Conservation (phyloP, 1,140 invertebrate species). For the Hypothenemus hampei region DNA sequence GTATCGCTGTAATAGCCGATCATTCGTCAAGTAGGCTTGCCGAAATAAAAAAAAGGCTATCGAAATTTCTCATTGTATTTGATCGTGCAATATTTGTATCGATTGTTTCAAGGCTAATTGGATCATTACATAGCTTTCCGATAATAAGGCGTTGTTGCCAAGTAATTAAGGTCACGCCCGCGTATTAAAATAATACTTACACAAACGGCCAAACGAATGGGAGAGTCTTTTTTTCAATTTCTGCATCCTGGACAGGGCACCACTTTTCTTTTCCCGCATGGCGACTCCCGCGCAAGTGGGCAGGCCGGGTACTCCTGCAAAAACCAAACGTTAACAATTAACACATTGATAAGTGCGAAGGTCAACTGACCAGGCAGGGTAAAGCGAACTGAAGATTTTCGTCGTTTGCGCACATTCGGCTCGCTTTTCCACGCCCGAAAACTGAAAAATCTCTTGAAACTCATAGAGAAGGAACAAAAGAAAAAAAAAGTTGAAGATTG, state of each 20-base stretch:
- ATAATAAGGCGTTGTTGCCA: too few relatives aligned
- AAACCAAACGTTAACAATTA: slow-evolving; percentile 34
- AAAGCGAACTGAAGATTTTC: background rate
- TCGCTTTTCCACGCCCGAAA: slow-evolving; percentile 2
- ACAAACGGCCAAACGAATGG: slow-evolving; percentile 85
- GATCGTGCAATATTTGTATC: too few relatives aligned
- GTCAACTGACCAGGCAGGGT: background rate
- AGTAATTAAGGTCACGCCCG: too few relatives aligned
- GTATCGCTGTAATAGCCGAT: too few relatives aligned
- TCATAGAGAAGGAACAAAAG: too few relatives aligned
- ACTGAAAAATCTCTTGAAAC: slow-evolving; percentile 2
- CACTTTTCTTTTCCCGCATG: slow-evolving; percentile 86
- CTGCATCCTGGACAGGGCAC: slow-evolving; percentile 79
- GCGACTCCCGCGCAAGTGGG: slow-evolving; percentile 54
- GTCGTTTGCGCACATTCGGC: background rate
- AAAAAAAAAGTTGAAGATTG: too few relatives aligned
- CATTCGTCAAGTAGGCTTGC: too few relatives aligned
- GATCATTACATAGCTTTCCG: too few relatives aligned
- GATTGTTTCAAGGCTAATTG: too few relatives aligned
- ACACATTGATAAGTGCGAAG: background rate
- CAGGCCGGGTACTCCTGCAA: slow-evolving; percentile 52
- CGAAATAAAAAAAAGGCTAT: too few relatives aligned
- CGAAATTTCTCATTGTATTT: too few relatives aligned
- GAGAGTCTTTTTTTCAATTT: slow-evolving; percentile 86
- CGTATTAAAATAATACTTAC: slow-evolving; percentile 64